Evolutionary conservation across 2,888 invertebrate genomes (phyloP), one percentile per base, ranked within the genome.

Genomic region (Andricus quercusramuli): DNA sequence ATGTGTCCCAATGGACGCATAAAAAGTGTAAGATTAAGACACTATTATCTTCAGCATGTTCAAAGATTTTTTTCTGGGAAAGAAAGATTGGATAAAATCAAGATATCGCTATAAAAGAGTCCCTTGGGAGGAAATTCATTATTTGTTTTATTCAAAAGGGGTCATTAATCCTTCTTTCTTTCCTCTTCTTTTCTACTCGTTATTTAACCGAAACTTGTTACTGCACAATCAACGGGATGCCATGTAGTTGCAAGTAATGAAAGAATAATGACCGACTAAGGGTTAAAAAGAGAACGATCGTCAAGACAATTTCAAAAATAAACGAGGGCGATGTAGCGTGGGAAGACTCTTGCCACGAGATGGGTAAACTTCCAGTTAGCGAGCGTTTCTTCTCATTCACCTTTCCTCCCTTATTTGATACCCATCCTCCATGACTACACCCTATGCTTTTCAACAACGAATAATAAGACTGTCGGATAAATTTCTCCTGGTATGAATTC

Each of bases 201-300:
- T 77, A 59, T 25, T 62, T 11, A 47, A 22, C 44, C 25, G 64
- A 65, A 74, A 59, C 51, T 74, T 74, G 56, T 32, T 74, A 65
- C n/a, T 20, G 20, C 44, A 25, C 29, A 77, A 64, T 77, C 77
- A 64, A 64, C 32, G 62, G 29, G 29, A 44, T 65, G 68, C n/a
- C 37, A 74, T 74, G 74, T 74, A 56, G 81, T 79, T 56, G 64
- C 68, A 78, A 78, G 74, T 82, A 82, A 82, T 82, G 83, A 81
- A 83, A 82, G 78, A 84, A 83, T 84, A 84, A 84, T 83, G 82
- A 81, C 77, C 77, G 79, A 77, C 51, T 78, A 62, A 59, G 56
- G 62, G 29, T 64, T 77, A 64, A 64, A 77, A 77, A 64, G 64
- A 29, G 64, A 77, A 77, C 22, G 64, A 79, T 79, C 77, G 77